Base-by-base conservation (phyloP, 2,888 invertebrate genomes). In the Syrphus vitripennis region DNA sequence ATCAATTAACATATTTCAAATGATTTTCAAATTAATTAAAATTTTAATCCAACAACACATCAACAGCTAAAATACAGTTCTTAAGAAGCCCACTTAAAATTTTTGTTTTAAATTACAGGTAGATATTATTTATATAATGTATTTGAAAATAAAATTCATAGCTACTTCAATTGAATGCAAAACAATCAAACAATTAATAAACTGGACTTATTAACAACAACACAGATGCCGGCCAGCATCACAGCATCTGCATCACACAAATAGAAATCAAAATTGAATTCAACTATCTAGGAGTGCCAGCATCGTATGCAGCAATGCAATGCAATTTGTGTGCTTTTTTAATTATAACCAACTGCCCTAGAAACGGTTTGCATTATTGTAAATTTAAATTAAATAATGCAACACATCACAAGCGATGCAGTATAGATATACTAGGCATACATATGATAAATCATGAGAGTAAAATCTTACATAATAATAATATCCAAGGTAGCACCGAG, bases 401-500 rank as follows among this genome's bases (percentile, higher is more conserved):
- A 63, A 16, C 45, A 65, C 48, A 34, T n/a, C n/a, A 12, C 74
- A 82, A 65, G 77, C 77, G 53, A 63, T 63, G 55, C 48, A 42
- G 50, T 29, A 34, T 31, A 0, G n/a, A n/a, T n/a, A n/a, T n/a
- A n/a, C n/a, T n/a, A n/a, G n/a, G n/a, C n/a, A n/a, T n/a, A n/a
- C n/a, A n/a, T n/a, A 48, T 16, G 16, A 57, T 5, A 42, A 26
- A 45, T 67, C 29, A 24, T 67, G 74, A 80, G 74, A 80, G 72
- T 50, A 74, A 65, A 59, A 31, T 37, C 71, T 82, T 82, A 48
- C 82, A 71, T 77, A 81, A 75, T 42, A 0, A n/a, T n/a, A n/a
- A n/a, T 40, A 59, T 40, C 19, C n/a, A 37, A 63, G 63, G 37
- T 12, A 34, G 16, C 16, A 50, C 26, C 31, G 31, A n/a, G 24